A percentile compares a stretch with the other conserved stretches of the same genome.
These are phyloP conservation scores for Mactromeris polynyma DNA, from an alignment of 2,888 invertebrate genomes.

Conservation along the genomic window DNA sequence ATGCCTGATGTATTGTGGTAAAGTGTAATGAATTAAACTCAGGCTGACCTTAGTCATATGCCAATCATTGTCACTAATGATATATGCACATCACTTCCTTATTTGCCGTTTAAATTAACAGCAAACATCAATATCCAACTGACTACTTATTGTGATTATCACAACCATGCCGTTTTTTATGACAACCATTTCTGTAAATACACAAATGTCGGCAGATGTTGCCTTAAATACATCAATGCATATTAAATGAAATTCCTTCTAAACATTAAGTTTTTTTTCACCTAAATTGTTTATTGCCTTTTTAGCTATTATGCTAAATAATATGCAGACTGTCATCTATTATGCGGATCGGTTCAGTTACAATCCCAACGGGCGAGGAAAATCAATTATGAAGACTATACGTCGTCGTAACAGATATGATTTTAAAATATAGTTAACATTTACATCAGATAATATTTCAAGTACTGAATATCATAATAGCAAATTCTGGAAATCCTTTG, in stretches of 20 bases:
- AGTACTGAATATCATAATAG: no score
- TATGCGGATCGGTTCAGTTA: background rate
- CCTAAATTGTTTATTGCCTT: background rate
- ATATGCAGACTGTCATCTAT: background rate
- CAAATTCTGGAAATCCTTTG: no score
- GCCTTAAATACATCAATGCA: background rate
- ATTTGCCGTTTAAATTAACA: background rate
- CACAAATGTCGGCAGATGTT: background rate
- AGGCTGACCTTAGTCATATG: background rate
- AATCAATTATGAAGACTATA: constrained; percentile 7
- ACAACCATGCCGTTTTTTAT: background rate
- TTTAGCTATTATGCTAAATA: constrained; percentile 3
- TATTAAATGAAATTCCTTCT: background rate
- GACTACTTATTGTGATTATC: background rate
- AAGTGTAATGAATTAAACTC: background rate
- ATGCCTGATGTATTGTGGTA: background rate
- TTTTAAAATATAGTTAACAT: background rate
- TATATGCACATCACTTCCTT: background rate
- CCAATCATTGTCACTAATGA: background rate
- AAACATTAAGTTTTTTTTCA: background rate
- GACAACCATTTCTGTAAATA: background rate
- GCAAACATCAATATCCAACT: background rate
- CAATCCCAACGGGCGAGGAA: background rate
- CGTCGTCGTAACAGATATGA: background rate
- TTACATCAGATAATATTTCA: no score